Conservation (phyloP, 2,888 invertebrate genomes). For the Xiphydria camelus region DNA sequence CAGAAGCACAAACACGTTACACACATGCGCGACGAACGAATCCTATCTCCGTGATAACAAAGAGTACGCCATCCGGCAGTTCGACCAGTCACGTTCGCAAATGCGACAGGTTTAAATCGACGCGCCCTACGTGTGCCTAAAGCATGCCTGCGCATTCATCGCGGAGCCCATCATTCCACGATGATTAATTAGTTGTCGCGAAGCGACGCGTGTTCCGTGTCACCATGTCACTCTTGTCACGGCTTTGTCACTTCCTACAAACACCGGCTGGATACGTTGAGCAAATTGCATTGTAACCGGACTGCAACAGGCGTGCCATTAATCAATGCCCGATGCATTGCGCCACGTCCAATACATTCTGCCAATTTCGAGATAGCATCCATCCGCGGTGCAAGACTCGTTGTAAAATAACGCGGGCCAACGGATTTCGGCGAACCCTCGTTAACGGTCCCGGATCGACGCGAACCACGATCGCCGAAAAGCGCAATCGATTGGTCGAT, state of each 20-base stretch:
- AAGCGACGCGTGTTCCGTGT: constrained; percentile 44
- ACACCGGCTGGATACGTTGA: constrained; percentile 40
- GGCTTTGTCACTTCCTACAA: constrained; percentile 56
- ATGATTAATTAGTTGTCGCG: constrained; percentile 58
- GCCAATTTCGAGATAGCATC: constrained; percentile 48
- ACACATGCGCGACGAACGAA: too few relatives aligned
- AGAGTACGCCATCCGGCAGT: too few relatives aligned
- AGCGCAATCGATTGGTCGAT: too few relatives aligned
- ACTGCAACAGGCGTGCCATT: constrained; percentile 59
- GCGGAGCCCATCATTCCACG: constrained; percentile 34
- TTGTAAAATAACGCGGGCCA: constrained; percentile 26
- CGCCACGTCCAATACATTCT: constrained; percentile 40
- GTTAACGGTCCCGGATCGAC: neutral
- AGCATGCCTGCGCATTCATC: constrained; percentile 49
- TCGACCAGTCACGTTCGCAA: too few relatives aligned
- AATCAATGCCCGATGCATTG: constrained; percentile 55
- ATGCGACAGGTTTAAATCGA: too few relatives aligned
- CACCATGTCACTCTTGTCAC: constrained; percentile 56
- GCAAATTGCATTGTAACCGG: constrained; percentile 58
- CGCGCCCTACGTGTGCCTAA: too few relatives aligned
- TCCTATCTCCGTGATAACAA: too few relatives aligned
- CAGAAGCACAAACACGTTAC: too few relatives aligned
- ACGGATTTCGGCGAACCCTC: too few relatives aligned
- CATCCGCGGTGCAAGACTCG: constrained; percentile 16
- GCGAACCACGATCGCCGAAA: neutral